phyloP scores from a whole-genome alignment of 2,888 invertebrate species.

The Diarsia brunnea region DNA sequence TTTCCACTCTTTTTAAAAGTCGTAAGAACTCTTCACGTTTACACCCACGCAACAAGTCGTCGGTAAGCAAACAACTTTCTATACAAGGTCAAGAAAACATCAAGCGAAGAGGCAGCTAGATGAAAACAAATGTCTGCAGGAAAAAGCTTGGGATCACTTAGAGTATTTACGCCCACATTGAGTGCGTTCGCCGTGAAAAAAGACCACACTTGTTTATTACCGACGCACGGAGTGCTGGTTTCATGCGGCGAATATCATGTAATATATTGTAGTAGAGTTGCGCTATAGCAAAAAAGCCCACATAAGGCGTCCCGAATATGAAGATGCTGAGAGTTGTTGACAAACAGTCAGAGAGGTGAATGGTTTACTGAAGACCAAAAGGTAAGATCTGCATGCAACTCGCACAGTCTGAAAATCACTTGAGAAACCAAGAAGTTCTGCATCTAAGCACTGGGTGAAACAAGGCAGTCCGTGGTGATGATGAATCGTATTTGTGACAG shows the following conservation, averaged over 20 bases:
- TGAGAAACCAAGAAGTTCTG: not conserved
- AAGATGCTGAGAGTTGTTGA: not conserved
- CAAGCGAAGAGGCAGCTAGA: constrained; percentile 38
- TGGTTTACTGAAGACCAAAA: not conserved
- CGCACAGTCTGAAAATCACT: not conserved
- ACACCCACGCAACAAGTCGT: constrained; percentile 54
- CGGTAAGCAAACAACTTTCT: constrained; percentile 30
- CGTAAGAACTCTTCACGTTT: constrained; percentile 1
- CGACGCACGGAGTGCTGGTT: constrained; percentile 27
- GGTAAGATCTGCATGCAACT: not conserved
- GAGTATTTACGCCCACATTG: constrained; percentile 50
- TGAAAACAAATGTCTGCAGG: constrained; percentile 59
- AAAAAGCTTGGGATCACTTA: constrained; percentile 53
- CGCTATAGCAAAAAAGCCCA: not conserved
- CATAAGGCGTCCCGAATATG: not conserved
- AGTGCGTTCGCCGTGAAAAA: constrained; percentile 34
- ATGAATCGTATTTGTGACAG: not conserved
- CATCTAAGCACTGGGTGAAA: not conserved
- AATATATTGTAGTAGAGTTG: not conserved
- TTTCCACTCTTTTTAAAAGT: constrained; percentile 4
- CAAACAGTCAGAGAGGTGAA: not conserved
- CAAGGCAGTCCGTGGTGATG: not conserved
- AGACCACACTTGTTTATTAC: constrained; percentile 51
- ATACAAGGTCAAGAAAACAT: constrained; percentile 43
- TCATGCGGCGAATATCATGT: constrained; percentile 36